Percentiles rank a stretch among this genome's conserved stretches.
Evolutionary conservation across 1,140 invertebrate species (phyloP).

Genomic region (Ectropis grisescens): DNA sequence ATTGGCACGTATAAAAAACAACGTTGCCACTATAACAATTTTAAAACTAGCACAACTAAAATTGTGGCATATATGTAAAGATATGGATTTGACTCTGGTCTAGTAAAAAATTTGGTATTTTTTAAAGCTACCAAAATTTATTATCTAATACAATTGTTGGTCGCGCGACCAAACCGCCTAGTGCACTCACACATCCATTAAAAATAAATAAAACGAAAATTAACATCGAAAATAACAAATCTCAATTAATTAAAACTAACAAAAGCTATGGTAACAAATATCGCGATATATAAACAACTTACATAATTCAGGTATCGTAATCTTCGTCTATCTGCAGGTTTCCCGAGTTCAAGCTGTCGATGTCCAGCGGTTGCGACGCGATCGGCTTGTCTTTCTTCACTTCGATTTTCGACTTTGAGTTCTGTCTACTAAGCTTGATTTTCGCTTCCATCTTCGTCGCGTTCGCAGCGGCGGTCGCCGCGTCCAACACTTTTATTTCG

Average conservation of each 20-base stretch:
- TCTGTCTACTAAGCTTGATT: constrained; percentile 30
- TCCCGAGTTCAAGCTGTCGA: constrained; percentile 46
- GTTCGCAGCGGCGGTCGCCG: constrained; percentile 13
- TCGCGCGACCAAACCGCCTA: no score
- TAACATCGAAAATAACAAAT: no score
- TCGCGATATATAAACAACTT: constrained; percentile 25
- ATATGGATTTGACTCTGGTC: no score
- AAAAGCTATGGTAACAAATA: constrained; percentile 22
- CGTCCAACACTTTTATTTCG: constrained; percentile 53
- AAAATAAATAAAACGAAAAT: no score
- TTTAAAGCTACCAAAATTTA: no score
- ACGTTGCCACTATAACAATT: no score
- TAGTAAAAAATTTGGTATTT: no score
- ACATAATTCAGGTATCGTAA: constrained; percentile 58
- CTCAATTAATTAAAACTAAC: neutral
- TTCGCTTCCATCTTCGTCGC: constrained; percentile 27
- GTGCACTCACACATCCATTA: no score
- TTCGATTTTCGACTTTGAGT: constrained; percentile 33
- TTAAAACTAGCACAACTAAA: no score
- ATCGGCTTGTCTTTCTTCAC: constrained; percentile 28
- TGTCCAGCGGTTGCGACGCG: constrained; percentile 20
- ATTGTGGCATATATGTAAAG: no score
- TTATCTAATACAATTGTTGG: no score
- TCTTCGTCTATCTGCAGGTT: constrained; percentile 61
- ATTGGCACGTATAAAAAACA: no score